phyloP scores from a whole-genome alignment of 2,113 vertebrate species.

The Pundamilia nyererei region DNA sequence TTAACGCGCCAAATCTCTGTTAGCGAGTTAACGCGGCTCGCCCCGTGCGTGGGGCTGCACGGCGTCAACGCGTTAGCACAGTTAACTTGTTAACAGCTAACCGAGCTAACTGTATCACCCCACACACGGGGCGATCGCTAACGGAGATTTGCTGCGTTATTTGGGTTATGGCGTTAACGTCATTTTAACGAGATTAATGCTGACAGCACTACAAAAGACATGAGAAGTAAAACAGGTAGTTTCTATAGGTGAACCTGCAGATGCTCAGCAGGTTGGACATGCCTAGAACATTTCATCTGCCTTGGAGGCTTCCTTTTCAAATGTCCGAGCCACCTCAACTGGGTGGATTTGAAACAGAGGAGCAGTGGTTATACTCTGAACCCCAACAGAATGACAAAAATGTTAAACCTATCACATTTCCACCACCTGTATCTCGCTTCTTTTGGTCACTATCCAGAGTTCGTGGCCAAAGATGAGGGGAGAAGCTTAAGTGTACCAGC shows the following conservation, averaged over 20 bases:
- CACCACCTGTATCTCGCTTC: neutral
- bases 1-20: neutral
- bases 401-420: neutral
- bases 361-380: neutral
- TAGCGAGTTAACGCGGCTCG: accelerated
- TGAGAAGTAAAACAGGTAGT: neutral
- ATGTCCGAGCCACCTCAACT: neutral
- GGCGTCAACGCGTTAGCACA: accelerated
- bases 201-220: neutral
- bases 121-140: neutral
- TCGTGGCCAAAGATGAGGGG: neutral
- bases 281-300: neutral
- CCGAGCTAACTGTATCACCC: neutral
- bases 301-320: neutral
- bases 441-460: neutral
- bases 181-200: neutral
- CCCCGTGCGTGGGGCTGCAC: neutral
- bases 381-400: neutral
- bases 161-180: accelerated
- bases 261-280: neutral
- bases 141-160: neutral
- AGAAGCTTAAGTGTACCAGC: neutral
- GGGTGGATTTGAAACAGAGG: neutral
- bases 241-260: neutral
- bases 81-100: neutral